A percentile compares a stretch with the other conserved stretches of the same genome.
phyloP scores from a whole-genome alignment of 1,140 invertebrate genomes.

The Rhyacophila brunnea region DNA sequence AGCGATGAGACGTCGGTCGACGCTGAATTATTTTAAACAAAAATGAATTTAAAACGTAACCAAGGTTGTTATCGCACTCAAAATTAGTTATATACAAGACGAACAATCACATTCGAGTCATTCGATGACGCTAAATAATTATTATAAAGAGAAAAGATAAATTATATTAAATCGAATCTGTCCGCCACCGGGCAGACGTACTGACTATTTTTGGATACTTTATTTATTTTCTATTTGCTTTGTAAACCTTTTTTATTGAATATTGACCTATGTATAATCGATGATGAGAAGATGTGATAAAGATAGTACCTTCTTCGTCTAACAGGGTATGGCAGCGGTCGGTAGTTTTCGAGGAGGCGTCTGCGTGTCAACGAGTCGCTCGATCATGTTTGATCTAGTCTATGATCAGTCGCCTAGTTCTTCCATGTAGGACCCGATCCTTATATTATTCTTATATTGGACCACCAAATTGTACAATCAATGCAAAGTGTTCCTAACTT shows the following conservation, averaged over 20 bases:
- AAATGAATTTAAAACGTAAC: constrained; percentile 6
- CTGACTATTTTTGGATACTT: constrained; percentile 34
- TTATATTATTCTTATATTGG: constrained; percentile 1
- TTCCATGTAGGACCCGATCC: constrained; percentile 10
- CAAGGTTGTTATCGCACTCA: constrained; percentile 6
- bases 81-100: constrained; percentile 10
- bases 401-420: constrained; percentile 31
- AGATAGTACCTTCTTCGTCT: constrained; percentile 32
- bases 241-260: constrained; percentile 27
- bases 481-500: neutral
- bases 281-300: constrained; percentile 34
- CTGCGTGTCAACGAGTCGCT: constrained; percentile 4
- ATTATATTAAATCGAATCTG: constrained; percentile 3
- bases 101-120: constrained; percentile 15
- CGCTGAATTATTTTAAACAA: neutral
- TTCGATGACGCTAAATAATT: constrained; percentile 15
- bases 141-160: constrained; percentile 21
- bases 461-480: too few relatives aligned
- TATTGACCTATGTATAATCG: constrained; percentile 8
- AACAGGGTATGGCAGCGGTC: constrained; percentile 29
- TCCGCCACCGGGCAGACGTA: constrained; percentile 14
- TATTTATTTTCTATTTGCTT: constrained; percentile 29
- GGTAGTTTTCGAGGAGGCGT: constrained; percentile 5
- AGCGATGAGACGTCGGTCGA: constrained; percentile 5
- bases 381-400: constrained; percentile 21